These are phyloP conservation scores for Cerastis rubricosa DNA, from an alignment of 2,888 invertebrate genomes.

Conservation along the genomic window DNA sequence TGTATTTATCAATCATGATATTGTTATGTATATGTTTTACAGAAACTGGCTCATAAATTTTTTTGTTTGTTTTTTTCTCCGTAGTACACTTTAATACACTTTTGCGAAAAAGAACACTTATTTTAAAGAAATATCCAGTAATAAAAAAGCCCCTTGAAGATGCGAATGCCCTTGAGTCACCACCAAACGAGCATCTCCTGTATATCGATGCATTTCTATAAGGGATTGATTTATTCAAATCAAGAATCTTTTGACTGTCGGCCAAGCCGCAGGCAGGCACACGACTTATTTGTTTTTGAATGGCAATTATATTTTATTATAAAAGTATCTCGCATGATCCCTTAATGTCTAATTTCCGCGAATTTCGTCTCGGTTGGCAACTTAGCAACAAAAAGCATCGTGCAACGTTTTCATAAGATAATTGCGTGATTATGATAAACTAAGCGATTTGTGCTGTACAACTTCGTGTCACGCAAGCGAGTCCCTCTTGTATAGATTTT, in stretches of 20 bases:
- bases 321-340: slow-evolving; percentile 84
- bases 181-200: slow-evolving; percentile 70
- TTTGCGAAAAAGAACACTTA: not conserved
- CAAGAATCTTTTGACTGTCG: slow-evolving; percentile 87
- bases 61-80: not conserved
- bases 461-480: slow-evolving; percentile 57
- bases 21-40: not conserved
- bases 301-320: slow-evolving; percentile 90
- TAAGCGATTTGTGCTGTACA: slow-evolving; percentile 52
- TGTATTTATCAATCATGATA: not conserved
- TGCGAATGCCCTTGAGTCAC: slow-evolving; percentile 37
- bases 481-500: slow-evolving; percentile 39
- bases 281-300: slow-evolving; percentile 90
- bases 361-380: slow-evolving; percentile 82
- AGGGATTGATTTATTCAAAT: slow-evolving; percentile 90
- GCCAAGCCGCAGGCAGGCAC: slow-evolving; percentile 82
- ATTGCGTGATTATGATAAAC: slow-evolving; percentile 76
- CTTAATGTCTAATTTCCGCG: slow-evolving; percentile 86
- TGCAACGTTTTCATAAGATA: slow-evolving; percentile 77
- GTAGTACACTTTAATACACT: not conserved
- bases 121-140: not conserved
- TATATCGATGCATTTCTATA: slow-evolving; percentile 88
- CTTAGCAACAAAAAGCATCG: slow-evolving; percentile 74
- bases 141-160: not conserved
- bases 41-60: not conserved